phyloP scores from a whole-genome alignment of 2,888 invertebrate species.

The Euzophera pinguis region DNA sequence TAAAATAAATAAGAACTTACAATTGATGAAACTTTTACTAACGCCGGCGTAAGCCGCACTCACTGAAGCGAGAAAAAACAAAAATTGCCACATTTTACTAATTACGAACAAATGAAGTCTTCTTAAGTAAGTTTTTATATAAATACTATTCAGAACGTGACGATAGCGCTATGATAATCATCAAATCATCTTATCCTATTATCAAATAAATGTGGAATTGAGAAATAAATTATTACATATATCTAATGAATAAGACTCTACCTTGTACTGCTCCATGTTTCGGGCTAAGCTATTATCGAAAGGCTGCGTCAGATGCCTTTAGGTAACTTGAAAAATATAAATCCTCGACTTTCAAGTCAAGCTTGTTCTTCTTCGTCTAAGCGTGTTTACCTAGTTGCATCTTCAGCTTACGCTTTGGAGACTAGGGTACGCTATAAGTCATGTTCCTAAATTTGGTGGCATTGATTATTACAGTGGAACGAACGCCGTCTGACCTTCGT shows the following conservation, averaged over 20 bases:
- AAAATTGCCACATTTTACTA: slow-evolving; percentile 39
- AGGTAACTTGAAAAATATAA: too few relatives aligned
- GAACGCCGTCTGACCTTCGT: too few relatives aligned
- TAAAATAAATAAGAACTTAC: slow-evolving; percentile 35
- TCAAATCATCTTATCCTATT: slow-evolving; percentile 11
- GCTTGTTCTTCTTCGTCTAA: too few relatives aligned
- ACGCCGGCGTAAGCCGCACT: slow-evolving; percentile 24
- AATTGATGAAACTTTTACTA: slow-evolving; percentile 43
- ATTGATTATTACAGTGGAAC: too few relatives aligned
- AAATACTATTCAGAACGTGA: slow-evolving; percentile 27
- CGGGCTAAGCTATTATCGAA: too few relatives aligned
- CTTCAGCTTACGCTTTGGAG: too few relatives aligned
- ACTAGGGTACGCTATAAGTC: too few relatives aligned
- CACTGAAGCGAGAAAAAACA: slow-evolving; percentile 31
- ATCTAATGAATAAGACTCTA: background rate
- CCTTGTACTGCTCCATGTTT: too few relatives aligned
- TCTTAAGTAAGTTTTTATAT: slow-evolving; percentile 16
- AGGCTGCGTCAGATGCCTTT: too few relatives aligned
- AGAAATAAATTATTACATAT: background rate
- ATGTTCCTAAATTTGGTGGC: too few relatives aligned
- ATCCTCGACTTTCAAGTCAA: too few relatives aligned
- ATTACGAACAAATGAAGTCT: slow-evolving; percentile 11
- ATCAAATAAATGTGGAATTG: background rate
- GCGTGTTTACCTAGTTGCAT: too few relatives aligned
- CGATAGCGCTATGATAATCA: slow-evolving; percentile 16